Percentiles rank a stretch among this genome's conserved stretches.
Conservation (phyloP, 2,113 vertebrate species). For the Meles meles region DNA sequence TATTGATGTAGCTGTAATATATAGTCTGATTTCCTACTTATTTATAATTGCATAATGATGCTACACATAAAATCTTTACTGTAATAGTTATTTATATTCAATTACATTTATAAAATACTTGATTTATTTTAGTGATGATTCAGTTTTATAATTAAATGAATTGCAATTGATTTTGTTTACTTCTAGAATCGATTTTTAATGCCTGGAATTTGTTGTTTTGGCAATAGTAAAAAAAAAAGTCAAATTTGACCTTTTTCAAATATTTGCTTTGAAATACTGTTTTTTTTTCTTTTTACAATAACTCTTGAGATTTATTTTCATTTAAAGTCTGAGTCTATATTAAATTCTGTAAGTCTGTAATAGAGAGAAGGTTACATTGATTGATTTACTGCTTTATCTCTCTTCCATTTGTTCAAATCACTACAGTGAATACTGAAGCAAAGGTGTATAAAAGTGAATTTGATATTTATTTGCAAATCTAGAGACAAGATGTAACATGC, state of each 20-base stretch:
- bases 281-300: background rate
- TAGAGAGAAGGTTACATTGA: background rate
- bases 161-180: constrained; percentile 46
- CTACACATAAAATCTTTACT: background rate
- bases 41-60: background rate
- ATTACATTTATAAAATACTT: background rate
- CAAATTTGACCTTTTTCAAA: background rate
- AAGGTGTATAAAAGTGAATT: background rate
- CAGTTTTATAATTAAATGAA: constrained; percentile 25
- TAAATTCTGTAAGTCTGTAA: background rate
- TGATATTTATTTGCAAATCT: background rate
- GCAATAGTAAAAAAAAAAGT: background rate
- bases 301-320: background rate
- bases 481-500: background rate
- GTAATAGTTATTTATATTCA: background rate
- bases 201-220: background rate
- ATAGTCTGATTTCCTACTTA: background rate
- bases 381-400: background rate
- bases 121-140: constrained; percentile 33
- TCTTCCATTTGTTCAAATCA: background rate
- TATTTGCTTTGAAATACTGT: background rate
- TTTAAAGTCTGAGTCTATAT: background rate
- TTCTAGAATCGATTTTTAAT: constrained; percentile 38
- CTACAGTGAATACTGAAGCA: background rate
- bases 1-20: background rate